Evolutionary conservation across 2,797 vertebrate species (phyloP).

Genomic region (Limnodromus scolopaceus): DNA sequence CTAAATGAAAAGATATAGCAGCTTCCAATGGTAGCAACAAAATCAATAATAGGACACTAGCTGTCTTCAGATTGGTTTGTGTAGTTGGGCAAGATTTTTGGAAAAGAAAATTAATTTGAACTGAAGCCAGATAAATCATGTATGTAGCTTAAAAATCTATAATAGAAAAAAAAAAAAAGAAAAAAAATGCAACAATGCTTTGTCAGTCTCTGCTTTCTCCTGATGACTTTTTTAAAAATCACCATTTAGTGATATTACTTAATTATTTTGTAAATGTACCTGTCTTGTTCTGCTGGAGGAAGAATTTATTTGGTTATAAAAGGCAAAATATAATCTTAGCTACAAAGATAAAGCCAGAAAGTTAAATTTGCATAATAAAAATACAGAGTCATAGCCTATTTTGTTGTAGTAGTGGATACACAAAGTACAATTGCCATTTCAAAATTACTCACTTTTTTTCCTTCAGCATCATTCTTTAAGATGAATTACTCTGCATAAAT

Average conservation of each 20-base stretch:
- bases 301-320: background rate
- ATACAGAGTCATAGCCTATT: background rate
- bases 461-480: background rate
- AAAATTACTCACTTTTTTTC: background rate
- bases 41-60: background rate
- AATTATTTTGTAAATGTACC: background rate
- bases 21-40: background rate
- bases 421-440: background rate
- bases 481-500: background rate
- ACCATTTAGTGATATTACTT: background rate
- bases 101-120: conserved; percentile 21
- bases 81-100: background rate
- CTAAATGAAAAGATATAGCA: background rate
- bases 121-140: background rate
- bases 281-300: background rate
- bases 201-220: background rate
- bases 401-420: background rate
- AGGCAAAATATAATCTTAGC: background rate
- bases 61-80: background rate
- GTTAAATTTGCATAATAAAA: background rate
- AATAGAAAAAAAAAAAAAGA: background rate
- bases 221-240: background rate
- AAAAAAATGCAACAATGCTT: background rate
- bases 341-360: background rate
- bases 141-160: background rate